A percentile compares a stretch with the other conserved stretches of the same genome.
These are phyloP conservation scores for Campoplex capitator DNA, from an alignment of 2,888 invertebrate genomes.

Conservation along the genomic window DNA sequence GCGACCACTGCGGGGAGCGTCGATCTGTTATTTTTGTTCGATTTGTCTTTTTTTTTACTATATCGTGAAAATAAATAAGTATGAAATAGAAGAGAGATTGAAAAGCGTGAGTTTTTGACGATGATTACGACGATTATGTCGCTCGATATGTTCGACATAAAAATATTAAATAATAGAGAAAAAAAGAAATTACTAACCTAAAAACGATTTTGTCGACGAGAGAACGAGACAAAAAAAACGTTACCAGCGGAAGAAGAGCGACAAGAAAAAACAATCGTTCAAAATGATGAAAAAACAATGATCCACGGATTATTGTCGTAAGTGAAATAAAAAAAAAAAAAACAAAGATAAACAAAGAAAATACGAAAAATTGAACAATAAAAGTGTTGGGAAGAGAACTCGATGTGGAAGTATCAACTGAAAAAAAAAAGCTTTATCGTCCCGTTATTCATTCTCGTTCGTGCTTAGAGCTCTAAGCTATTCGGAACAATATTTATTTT, in stretches of 20 bases:
- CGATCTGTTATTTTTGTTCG: slow-evolving; percentile 10
- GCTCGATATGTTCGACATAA: slow-evolving; percentile 32
- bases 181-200: slow-evolving; percentile 49
- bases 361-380: slow-evolving; percentile 30
- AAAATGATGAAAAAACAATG: no score
- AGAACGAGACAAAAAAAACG: slow-evolving; percentile 7
- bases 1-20: slow-evolving; percentile 22
- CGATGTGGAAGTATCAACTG: neutral
- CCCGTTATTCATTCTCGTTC: neutral
- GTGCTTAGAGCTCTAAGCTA: slow-evolving; percentile 3
- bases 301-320: slow-evolving; percentile 10
- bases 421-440: slow-evolving; percentile 9
- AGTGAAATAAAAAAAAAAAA: slow-evolving; percentile 1
- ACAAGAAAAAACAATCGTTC: slow-evolving; percentile 5
- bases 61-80: slow-evolving; percentile 53
- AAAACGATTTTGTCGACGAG: slow-evolving; percentile 56
- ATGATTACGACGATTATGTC: slow-evolving; percentile 13
- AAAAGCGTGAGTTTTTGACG: slow-evolving; percentile 23
- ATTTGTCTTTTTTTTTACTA: neutral
- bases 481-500: neutral
- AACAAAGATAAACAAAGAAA: no score
- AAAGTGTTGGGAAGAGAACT: neutral
- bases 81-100: slow-evolving; percentile 2
- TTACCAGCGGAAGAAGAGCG: neutral
- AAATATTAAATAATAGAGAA: slow-evolving; percentile 49